Evolutionary conservation across 2,888 invertebrate genomes (phyloP), one percentile per base, ranked within the genome.

Genomic region (Drosophila fungiperda): DNA sequence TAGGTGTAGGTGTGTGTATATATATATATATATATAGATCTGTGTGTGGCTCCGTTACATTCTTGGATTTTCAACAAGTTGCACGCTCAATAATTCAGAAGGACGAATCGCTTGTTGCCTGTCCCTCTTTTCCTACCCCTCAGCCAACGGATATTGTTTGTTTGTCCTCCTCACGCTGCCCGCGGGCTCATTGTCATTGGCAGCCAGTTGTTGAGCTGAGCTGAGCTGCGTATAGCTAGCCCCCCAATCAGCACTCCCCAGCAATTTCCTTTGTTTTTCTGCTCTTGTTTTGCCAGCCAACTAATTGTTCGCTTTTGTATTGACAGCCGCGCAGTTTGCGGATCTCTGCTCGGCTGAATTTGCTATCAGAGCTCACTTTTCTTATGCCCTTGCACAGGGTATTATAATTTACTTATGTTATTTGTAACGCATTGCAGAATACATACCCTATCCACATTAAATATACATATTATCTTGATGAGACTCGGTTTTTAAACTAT

Each of bases 21-120:
- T 17, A 36, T 64, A 36, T 20, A 8, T 32, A 33, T 40, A 26
- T 49, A 32, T 55, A 29, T 32, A 38, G 7, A 40, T 52, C 48
- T 52, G 64, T 60, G 17, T 6, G 20, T 57, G 32, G 62, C 68
- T 76, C 60, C 65, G 68, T 76, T 68, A 52, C 68, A 88, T 78
- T 78, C 85, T 83, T 88, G 87, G 74, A 80, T 75, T 88, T 75
- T 80, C 88, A 85, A 88, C 86, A 85, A 85, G 85, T 86, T 88
- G 87, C 68, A 66, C 76, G 74, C 82, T 87, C 82, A 87, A 87
- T 84, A 87, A 88, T 88, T 88, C 74, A 88, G 83, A 80, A 88
- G 81, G 84, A 82, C 83, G 78, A 73, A 48, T 78, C 76, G 83
- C 76, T 86, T 80, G 83, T 80, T 84, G 84, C 80, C 83, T n/a